Evolutionary conservation across 2,888 invertebrate genomes (phyloP).

Genomic region (Yponomeuta plumbellus): DNA sequence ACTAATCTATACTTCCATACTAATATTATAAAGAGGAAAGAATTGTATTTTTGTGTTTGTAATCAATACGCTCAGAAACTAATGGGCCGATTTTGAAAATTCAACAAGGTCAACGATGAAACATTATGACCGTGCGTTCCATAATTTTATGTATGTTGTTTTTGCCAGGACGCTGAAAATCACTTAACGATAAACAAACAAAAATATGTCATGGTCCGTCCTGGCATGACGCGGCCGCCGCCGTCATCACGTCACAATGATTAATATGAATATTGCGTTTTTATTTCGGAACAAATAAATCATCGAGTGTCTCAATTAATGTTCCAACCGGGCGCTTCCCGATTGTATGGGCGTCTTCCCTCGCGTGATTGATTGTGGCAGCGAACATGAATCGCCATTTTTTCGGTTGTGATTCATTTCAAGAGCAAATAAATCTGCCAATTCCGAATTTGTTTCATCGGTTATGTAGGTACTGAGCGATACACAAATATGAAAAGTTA

Average conservation of each 20-base stretch:
- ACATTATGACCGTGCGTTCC: too few species aligned
- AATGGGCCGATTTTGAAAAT: too few species aligned
- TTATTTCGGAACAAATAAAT: slow-evolving; percentile 40
- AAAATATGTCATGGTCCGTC: neutral
- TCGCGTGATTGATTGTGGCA: slow-evolving; percentile 35
- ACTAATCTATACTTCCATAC: too few species aligned
- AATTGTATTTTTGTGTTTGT: too few species aligned
- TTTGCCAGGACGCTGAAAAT: too few species aligned
- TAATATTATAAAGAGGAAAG: too few species aligned
- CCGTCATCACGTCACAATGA: slow-evolving; percentile 26
- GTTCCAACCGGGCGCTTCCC: slow-evolving; percentile 32
- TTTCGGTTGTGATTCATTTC: slow-evolving; percentile 2
- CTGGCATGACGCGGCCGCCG: neutral
- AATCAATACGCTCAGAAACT: too few species aligned
- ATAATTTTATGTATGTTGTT: too few species aligned
- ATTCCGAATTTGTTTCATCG: neutral
- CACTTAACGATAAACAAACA: too few species aligned
- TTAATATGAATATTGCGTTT: slow-evolving; percentile 36
- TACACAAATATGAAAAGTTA: neutral
- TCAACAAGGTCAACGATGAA: too few species aligned
- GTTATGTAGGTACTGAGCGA: neutral
- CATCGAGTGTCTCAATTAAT: slow-evolving; percentile 43
- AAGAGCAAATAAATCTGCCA: neutral
- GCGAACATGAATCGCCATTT: neutral
- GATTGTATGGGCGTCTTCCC: slow-evolving; percentile 34